These are phyloP conservation scores for Philereme vetulata DNA, from an alignment of 2,888 invertebrate genomes.

Conservation along the genomic window DNA sequence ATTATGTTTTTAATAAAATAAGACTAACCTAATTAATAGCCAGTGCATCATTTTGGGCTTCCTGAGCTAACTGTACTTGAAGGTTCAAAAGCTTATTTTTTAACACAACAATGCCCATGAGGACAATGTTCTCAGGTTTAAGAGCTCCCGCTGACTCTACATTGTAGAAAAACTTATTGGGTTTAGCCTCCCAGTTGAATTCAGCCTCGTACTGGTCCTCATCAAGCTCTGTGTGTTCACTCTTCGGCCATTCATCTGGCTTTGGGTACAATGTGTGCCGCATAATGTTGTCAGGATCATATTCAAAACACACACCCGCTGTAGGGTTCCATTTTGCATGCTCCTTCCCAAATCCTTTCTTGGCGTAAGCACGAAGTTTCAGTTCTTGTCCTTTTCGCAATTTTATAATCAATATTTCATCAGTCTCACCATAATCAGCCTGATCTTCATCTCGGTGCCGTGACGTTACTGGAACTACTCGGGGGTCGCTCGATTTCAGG, in stretches of 20 bases:
- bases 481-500: constrained; percentile 94
- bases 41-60: constrained; percentile 92
- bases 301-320: constrained; percentile 98
- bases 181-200: constrained; percentile 97
- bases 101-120: constrained; percentile 95
- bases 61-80: constrained; percentile 95
- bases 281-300: constrained; percentile 99
- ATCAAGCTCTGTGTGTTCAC: constrained; percentile 96
- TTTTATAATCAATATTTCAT: constrained; percentile 92
- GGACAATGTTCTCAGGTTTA: constrained; percentile 97
- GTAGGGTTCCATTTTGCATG: constrained; percentile 99
- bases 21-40: constrained; percentile 83
- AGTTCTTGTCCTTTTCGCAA: constrained; percentile 94
- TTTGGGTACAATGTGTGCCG: constrained; percentile 97
- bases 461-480: constrained; percentile 97
- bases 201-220: constrained; percentile 97
- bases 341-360: constrained; percentile 98
- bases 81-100: constrained; percentile 98
- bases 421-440: constrained; percentile 96
- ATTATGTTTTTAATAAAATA: constrained; percentile 13
- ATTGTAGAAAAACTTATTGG: constrained; percentile 98
- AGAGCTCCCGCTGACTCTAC: constrained; percentile 98
- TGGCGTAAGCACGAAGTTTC: constrained; percentile 97
- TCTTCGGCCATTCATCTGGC: constrained; percentile 99
- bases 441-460: constrained; percentile 96